phyloP scores from a whole-genome alignment of 2,888 invertebrate species.

The Baronia brevicornis region DNA sequence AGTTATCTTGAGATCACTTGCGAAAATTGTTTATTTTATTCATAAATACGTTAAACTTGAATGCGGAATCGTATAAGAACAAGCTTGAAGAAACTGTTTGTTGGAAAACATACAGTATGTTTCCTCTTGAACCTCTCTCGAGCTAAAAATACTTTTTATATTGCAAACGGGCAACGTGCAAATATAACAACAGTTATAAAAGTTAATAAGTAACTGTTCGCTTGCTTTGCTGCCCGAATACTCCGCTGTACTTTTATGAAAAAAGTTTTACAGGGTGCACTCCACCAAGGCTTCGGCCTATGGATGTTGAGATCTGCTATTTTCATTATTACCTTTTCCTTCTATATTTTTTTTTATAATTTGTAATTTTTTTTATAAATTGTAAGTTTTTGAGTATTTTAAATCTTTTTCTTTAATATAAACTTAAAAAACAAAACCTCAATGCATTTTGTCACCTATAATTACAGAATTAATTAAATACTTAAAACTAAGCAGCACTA shows the following conservation, averaged over 20 bases:
- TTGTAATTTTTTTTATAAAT: too few species aligned
- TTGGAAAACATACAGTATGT: constrained; percentile 2
- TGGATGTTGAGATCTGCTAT: constrained; percentile 38
- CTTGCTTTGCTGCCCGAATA: constrained; percentile 51
- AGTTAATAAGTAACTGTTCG: constrained; percentile 67
- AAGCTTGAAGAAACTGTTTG: background rate
- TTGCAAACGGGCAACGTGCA: constrained; percentile 30
- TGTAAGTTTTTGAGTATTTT: too few species aligned
- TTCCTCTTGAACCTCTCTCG: constrained; percentile 10
- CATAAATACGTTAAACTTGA: too few species aligned
- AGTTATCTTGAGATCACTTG: too few species aligned
- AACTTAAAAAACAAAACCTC: too few species aligned
- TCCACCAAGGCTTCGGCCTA: constrained; percentile 39
- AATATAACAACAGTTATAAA: constrained; percentile 52
- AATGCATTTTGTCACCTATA: too few species aligned
- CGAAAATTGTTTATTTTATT: too few species aligned
- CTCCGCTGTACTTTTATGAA: constrained; percentile 66
- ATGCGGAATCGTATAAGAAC: too few species aligned
- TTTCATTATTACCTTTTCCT: constrained; percentile 24
- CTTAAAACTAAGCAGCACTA: too few species aligned
- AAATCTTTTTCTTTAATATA: too few species aligned
- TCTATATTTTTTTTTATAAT: constrained; percentile 11
- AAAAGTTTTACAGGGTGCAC: constrained; percentile 63
- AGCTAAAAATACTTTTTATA: constrained; percentile 16
- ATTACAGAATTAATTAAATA: too few species aligned